Evolutionary conservation across 2,888 invertebrate genomes (phyloP), one percentile per base, ranked within the genome.

Genomic region (Augochlorella aurata): DNA sequence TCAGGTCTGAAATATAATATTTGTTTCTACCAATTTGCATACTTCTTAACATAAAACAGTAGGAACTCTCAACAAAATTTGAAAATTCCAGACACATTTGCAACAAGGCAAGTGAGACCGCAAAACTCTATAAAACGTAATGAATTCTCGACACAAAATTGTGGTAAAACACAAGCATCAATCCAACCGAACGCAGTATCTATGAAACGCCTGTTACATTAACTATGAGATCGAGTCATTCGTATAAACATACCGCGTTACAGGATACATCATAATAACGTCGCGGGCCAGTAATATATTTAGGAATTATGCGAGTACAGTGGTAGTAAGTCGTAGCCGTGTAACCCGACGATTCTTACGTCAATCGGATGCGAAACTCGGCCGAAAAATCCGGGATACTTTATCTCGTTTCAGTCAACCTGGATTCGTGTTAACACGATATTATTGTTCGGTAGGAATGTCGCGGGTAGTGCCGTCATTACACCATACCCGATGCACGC

Each of bases 401-500:
- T 74, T 75, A 71, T 58, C 77, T 61, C 67, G 52, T 61, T 74
- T 81, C 44, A 50, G 65, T 24, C 61, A 66, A 50, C 38, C 18
- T 47, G 71, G 24, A 52, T 38, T 61, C 77, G 81, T 65, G 77
- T 83, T 78, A 82, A 72, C 82, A 66, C 72, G 78, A 76, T 67
- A 82, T 82, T 67, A 82, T 82, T 65, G 75, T 70, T 38, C 82
- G 16, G 76, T 54, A 76, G 76, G 72, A 77, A 74, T 24, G 75
- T 49, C 68, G 49, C 68, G 49, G 61, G 65, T 79, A 74, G 74
- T 79, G 66, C 79, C 71, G 76, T 85, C 79, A 77, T 81, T 84
- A 79, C 76, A 67, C 71, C 79, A 85, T 84, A 73, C 72, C 54
- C 78, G 75, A 84, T 84, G 84, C 75, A 75, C 83, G 44, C 58